phyloP scores from a whole-genome alignment of 2,888 invertebrate species.

The Cantharis flavilabris region DNA sequence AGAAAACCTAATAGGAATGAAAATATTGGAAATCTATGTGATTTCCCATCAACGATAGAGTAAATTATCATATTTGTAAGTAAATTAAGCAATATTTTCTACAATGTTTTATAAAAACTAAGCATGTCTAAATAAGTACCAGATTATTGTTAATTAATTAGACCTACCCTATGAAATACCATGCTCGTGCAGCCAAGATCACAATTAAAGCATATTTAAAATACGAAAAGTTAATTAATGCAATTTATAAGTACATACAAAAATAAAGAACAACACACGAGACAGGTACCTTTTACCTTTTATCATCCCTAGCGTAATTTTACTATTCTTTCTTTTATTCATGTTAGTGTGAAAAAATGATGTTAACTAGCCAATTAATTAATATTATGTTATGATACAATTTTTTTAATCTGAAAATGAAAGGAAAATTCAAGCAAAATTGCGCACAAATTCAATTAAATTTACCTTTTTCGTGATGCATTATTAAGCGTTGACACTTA shows the following conservation, averaged over 20 bases:
- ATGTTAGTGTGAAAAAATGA: slow-evolving; percentile 17
- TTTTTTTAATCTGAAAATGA: slow-evolving; percentile 6
- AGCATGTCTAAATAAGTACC: neutral
- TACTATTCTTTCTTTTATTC: slow-evolving; percentile 47
- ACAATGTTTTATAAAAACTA: neutral
- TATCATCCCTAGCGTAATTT: slow-evolving; percentile 54
- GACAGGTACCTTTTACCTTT: slow-evolving; percentile 52
- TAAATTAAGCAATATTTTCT: neutral
- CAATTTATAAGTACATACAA: slow-evolving; percentile 4
- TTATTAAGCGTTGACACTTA: neutral
- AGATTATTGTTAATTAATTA: neutral
- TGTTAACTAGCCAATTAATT: slow-evolving; percentile 1
- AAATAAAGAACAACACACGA: slow-evolving; percentile 39
- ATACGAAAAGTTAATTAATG: neutral
- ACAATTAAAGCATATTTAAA: neutral
- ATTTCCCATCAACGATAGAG: neutral
- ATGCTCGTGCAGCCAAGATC: neutral
- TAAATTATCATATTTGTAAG: neutral
- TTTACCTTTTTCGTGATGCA: neutral
- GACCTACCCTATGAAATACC: neutral
- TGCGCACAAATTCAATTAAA: neutral
- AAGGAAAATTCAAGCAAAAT: neutral
- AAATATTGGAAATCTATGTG: neutral
- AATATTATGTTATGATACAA: neutral
- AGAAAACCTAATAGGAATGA: neutral